Base-by-base conservation (phyloP, 2,113 vertebrate species). In the Siphamia tubifer region DNA sequence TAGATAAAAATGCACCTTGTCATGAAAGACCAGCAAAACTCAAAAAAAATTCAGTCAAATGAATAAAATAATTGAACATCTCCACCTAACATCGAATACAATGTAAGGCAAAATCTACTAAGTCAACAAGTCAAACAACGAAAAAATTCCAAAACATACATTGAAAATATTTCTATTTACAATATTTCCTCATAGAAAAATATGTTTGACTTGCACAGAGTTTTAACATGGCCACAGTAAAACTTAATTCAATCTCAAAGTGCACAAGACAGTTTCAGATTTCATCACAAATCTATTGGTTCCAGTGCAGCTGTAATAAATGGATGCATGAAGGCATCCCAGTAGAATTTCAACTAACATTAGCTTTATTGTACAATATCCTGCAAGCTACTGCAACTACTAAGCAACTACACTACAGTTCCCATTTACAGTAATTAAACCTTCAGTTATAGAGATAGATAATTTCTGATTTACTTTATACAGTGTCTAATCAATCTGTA, bases 31-130 rank as follows among this genome's bases (percentile, higher is more conserved):
- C 55, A 57, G 74, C 89, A 76, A 88, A 92, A 93, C 23, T 42
- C 5, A 54, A 71, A 84, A 91, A 92, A 84, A 91, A 92, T 95
- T 94, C 94, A 91, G 92, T 93, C 90, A 90, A 93, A 91, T 86
- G 64, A 89, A 88, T 76, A 67, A 42, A 77, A n/a, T 35, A 4
- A 13, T 43, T 74, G 21, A 25, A 55, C 55, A 65, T 57, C 49
- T 72, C 39, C 55, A 82, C 62, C 74, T 48, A 75, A 90, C 73
- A 86, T 58, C 67, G 80, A 83, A 74, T 76, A 84, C 75, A 57
- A 67, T 76, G 88, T 88, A 88, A 90, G 88, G 82, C 85, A 83
- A 77, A 90, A 87, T 77, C 61, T 74, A 83, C 25, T 8, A n/a
- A 63, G 70, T 74, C 63, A 49, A 89, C 61, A 68, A 80, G 53